Percentiles rank a stretch among this genome's conserved stretches.
Evolutionary conservation across 2,113 vertebrate species (phyloP).

Genomic region (Cyanoramphus novaezelandiae): DNA sequence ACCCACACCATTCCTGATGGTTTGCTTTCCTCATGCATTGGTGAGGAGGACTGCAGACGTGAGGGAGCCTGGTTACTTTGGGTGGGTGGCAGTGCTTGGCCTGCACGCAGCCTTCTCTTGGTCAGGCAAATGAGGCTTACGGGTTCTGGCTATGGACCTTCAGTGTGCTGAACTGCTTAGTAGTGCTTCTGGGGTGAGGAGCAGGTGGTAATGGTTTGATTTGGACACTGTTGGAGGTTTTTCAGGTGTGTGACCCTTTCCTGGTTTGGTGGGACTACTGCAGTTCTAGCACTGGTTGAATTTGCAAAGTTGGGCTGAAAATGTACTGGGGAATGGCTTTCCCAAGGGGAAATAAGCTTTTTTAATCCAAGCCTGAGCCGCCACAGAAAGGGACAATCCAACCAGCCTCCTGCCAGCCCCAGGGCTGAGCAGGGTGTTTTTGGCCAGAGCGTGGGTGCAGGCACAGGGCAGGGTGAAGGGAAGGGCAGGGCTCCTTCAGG

Average conservation of each 20-base stretch:
- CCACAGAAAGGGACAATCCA: not conserved
- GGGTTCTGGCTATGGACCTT: not conserved
- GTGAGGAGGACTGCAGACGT: not conserved
- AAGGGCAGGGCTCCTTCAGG: not conserved
- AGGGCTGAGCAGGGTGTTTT: not conserved
- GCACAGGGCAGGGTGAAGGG: not conserved
- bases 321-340: not conserved
- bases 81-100: not conserved
- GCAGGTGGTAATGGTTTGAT: not conserved
- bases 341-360: not conserved
- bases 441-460: not conserved
- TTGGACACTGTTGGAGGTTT: not conserved
- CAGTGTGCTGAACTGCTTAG: not conserved
- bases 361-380: not conserved
- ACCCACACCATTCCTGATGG: not conserved
- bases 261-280: not conserved
- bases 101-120: accelerated
- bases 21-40: not conserved
- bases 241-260: not conserved
- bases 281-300: not conserved
- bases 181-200: not conserved
- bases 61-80: not conserved
- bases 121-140: accelerated
- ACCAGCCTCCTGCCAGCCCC: not conserved
- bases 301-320: not conserved